phyloP scores from a whole-genome alignment of 2,797 vertebrate genomes.

The Megalops cyprinoides region DNA sequence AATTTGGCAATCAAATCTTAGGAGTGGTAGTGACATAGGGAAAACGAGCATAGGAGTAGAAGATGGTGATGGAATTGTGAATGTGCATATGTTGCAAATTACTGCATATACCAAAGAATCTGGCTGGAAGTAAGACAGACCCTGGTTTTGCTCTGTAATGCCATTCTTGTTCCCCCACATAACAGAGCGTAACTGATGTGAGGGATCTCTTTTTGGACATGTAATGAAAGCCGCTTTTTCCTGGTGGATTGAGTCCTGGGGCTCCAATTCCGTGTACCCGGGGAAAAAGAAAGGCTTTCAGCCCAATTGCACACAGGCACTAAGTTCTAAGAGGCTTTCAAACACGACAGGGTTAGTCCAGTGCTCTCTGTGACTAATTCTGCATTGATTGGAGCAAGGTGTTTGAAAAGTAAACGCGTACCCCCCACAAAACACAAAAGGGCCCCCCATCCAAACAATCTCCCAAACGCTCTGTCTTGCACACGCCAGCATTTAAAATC shows the following conservation, averaged over 20 bases:
- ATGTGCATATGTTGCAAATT: conserved; percentile 66
- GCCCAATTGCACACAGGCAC: conserved; percentile 42
- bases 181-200: background rate
- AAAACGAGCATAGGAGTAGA: background rate
- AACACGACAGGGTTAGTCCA: conserved; percentile 54
- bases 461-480: background rate
- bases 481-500: background rate
- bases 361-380: conserved; percentile 31
- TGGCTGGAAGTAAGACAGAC: conserved; percentile 69
- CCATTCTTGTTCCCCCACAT: background rate
- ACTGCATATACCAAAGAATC: conserved; percentile 88
- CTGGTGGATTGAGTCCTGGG: background rate
- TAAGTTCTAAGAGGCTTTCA: conserved; percentile 53
- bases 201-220: background rate
- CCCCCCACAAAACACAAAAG: conserved; percentile 39
- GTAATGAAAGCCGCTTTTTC: background rate
- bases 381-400: conserved; percentile 39
- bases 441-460: background rate
- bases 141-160: background rate
- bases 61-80: conserved; percentile 47
- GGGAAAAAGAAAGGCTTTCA: background rate
- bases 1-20: conserved; percentile 61
- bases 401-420: conserved; percentile 43
- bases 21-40: conserved; percentile 33
- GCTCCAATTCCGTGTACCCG: background rate